These are phyloP conservation scores for Hycleus phaleratus DNA, from an alignment of 1,140 invertebrate species.

Conservation along the genomic window DNA sequence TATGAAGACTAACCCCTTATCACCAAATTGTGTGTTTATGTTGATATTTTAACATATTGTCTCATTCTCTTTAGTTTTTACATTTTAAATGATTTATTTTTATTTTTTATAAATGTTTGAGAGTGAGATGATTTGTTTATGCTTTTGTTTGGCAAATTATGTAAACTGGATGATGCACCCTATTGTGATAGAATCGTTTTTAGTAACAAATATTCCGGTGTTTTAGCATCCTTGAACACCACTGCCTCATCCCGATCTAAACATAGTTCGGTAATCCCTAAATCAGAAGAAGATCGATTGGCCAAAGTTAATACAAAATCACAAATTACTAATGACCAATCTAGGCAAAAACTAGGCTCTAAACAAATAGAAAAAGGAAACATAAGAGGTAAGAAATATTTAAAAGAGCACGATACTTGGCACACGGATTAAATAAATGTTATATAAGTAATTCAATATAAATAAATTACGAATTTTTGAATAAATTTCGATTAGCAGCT, in stretches of 20 bases:
- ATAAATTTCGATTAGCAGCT: conserved; percentile 21
- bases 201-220: conserved; percentile 36
- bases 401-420: conserved; percentile 35
- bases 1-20: background rate
- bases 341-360: conserved; percentile 31
- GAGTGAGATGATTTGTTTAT: background rate
- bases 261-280: conserved; percentile 39
- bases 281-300: conserved; percentile 40
- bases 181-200: conserved; percentile 13
- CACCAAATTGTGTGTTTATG: background rate
- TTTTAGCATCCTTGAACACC: conserved; percentile 43
- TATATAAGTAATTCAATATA: background rate
- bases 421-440: conserved; percentile 28
- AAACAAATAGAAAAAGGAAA: conserved; percentile 33
- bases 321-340: conserved; percentile 30
- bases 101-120: background rate
- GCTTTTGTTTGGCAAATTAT: conserved; percentile 1
- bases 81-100: background rate
- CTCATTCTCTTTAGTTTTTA: background rate
- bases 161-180: conserved; percentile 8
- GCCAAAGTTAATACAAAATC: conserved; percentile 39
- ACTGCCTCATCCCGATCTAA: conserved; percentile 42
- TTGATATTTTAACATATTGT: background rate
- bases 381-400: conserved; percentile 32
- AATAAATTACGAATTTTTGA: background rate